Evolutionary conservation across 2,797 vertebrate genomes (phyloP), one percentile per base, ranked within the genome.

Genomic region (Eospalax fontanierii): DNA sequence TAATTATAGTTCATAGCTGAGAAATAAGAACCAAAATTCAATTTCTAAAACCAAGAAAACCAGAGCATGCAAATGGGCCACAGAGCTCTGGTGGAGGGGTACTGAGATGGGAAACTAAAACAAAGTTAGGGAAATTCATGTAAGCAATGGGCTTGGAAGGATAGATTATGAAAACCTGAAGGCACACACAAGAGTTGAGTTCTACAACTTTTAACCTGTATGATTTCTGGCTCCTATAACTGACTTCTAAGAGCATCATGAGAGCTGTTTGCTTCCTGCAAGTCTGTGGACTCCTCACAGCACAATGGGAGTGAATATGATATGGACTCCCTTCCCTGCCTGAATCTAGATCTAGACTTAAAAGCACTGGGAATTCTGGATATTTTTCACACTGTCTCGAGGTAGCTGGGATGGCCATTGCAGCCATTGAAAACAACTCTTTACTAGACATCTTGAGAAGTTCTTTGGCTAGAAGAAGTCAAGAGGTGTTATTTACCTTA

Each of bases 401-500:
- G 6, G 33, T 79, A 46, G 26, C 65, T 71, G 12, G 24, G 50
- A 86, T 7, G 33, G 40, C 6, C 71, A 21, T 68, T 38, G 50
- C 8, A 46, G n/a, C 1, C 68, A 35, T 9, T 85, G 68, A 78
- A 33, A 16, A 30, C 1, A 12, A 0, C n/a, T 93, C 59, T 57
- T 87, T n/a, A 30, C 12, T 57, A 21, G 65, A 88, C 26, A 86
- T 59, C 11, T n/a, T 79, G 8, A 75, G 30, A 85, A 24, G 40
- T 18, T 81, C 24, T 38, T 92, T 99, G 99, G 21, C 40, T 50
- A n/a, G 11, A 85, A 68, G 43, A 50, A 40, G 22, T 63, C 8
- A 10, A 54, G 50, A 54, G 43, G 61, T 43, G 16, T 35, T 79
- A 38, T 57, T 92, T 99, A 99, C 99, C 99, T 98, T 96, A 99